phyloP scores from a whole-genome alignment of 1,140 invertebrate species.

The Megalonaias nervosa region DNA sequence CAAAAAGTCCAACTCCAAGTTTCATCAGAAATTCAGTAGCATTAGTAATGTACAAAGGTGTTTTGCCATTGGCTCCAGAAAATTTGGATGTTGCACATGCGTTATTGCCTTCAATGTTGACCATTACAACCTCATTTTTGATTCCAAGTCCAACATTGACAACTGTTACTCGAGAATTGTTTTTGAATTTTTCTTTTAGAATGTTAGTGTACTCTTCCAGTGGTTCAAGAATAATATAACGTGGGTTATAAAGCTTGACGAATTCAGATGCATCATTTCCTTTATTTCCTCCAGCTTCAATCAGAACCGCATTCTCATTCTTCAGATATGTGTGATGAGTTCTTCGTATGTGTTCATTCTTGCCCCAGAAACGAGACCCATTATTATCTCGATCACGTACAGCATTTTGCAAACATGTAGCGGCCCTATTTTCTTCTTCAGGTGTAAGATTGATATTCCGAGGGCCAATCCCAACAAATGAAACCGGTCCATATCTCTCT shows the following conservation, averaged over 20 bases:
- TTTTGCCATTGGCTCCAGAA: constrained; percentile 8
- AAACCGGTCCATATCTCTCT: constrained; percentile 5
- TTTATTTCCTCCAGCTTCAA: constrained; percentile 34
- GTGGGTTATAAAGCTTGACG: constrained; percentile 25
- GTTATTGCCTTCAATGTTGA: constrained; percentile 29
- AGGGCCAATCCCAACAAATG: background rate
- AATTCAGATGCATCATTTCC: constrained; percentile 32
- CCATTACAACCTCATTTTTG: constrained; percentile 27
- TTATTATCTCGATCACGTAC: constrained; percentile 11
- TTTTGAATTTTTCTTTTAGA: constrained; percentile 24
- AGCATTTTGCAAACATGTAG: constrained; percentile 23
- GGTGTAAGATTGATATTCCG: background rate
- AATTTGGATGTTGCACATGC: constrained; percentile 31
- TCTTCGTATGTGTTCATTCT: constrained; percentile 9
- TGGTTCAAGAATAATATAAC: constrained; percentile 31
- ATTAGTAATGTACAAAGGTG: constrained; percentile 27
- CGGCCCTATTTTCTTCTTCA: background rate
- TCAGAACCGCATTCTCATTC: constrained; percentile 20
- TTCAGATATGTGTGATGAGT: constrained; percentile 24
- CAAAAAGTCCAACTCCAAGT: constrained; percentile 24
- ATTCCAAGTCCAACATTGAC: constrained; percentile 25
- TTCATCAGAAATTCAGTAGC: constrained; percentile 30
- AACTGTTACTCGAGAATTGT: constrained; percentile 29
- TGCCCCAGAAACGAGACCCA: constrained; percentile 27
- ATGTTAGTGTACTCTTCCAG: constrained; percentile 33